These are phyloP conservation scores for Microctonus brassicae DNA, from an alignment of 2,888 invertebrate species.

Conservation along the genomic window DNA sequence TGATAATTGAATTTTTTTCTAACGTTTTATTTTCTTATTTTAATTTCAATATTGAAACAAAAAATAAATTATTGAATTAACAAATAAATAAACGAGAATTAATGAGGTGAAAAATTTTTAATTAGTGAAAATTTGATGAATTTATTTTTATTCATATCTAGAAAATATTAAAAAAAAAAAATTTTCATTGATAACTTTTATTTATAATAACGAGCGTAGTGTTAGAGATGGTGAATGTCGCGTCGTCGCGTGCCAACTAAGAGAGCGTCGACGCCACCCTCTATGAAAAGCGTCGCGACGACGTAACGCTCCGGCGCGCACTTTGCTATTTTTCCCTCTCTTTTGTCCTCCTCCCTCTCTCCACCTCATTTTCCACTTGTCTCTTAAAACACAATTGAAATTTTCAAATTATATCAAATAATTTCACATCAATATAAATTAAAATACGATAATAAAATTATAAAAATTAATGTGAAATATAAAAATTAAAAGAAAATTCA, in stretches of 20 bases:
- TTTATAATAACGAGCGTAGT: background rate
- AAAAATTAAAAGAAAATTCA: no score
- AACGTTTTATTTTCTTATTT: no score
- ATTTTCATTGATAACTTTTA: background rate
- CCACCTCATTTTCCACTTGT: background rate
- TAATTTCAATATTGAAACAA: no score
- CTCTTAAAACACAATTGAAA: no score
- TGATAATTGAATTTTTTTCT: no score
- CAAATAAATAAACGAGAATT: no score
- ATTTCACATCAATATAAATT: constrained; percentile 6
- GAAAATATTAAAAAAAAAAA: background rate
- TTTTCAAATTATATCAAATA: background rate
- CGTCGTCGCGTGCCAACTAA: constrained; percentile 35
- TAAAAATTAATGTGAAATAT: no score
- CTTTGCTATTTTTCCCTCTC: constrained; percentile 8
- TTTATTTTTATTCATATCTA: background rate
- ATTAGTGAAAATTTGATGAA: background rate
- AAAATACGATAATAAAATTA: no score
- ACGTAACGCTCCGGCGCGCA: constrained; percentile 22
- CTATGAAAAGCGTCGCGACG: constrained; percentile 19
- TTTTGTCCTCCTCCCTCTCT: constrained; percentile 2
- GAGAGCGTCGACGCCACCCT: constrained; percentile 29
- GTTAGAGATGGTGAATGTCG: constrained; percentile 22
- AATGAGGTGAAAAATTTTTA: no score
- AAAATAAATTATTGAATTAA: no score